Conservation (phyloP, 23 tunicate genomes). For the Styela plicata region DNA sequence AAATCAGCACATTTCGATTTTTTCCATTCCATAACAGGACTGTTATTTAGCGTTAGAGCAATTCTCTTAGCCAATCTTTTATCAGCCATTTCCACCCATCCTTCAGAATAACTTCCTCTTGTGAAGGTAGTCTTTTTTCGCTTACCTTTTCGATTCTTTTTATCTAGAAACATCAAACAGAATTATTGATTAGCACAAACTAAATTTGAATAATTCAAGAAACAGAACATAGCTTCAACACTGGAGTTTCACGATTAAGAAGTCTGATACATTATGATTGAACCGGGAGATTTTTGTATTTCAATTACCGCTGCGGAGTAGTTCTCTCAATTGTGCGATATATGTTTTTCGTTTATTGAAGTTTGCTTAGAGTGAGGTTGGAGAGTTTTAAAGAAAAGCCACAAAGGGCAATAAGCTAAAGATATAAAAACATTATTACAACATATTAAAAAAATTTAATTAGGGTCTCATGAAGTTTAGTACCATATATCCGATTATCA, state of each 20-base stretch:
- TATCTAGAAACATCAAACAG: background rate
- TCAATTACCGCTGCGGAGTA: no score
- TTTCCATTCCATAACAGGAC: conserved; percentile 72
- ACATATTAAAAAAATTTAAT: no score
- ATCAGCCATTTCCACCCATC: conserved; percentile 94
- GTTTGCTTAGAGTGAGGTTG: no score
- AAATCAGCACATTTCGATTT: conserved; percentile 56
- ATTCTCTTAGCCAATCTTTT: conserved; percentile 67
- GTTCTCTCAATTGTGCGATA: no score
- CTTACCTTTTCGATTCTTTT: conserved; percentile 10
- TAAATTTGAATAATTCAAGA: background rate
- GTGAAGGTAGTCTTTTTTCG: conserved; percentile 43
- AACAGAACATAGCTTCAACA: background rate
- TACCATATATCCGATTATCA: no score
- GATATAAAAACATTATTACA: no score
- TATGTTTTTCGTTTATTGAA: no score
- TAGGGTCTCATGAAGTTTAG: no score
- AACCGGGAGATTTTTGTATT: no score
- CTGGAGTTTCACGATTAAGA: no score
- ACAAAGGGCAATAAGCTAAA: no score
- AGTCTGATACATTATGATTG: background rate
- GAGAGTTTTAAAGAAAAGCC: no score
- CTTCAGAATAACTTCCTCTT: conserved; percentile 72
- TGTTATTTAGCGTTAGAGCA: conserved; percentile 76
- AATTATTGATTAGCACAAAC: background rate